phyloP scores from a whole-genome alignment of 2,888 invertebrate genomes.

The Archaeoteleia sp. region DNA sequence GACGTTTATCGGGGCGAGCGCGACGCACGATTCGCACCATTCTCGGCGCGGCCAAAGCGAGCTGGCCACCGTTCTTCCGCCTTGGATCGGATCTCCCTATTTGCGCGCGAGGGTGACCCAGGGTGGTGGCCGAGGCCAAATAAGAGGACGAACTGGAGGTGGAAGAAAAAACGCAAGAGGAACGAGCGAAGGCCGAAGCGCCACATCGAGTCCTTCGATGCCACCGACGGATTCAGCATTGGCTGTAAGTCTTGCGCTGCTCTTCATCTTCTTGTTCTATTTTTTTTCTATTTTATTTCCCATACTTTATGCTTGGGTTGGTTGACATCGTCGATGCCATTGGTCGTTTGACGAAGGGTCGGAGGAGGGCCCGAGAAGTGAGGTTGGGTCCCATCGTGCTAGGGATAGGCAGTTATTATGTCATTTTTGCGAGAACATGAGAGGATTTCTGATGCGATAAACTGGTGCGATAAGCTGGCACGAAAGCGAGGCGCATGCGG shows the following conservation, averaged over 20 bases:
- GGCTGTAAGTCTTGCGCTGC: background rate
- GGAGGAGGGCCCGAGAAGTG: background rate
- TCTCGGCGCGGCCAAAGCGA: background rate
- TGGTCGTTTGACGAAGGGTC: background rate
- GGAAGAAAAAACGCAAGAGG: background rate
- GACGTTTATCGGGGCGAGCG: background rate
- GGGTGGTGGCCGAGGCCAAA: slow-evolving; percentile 5
- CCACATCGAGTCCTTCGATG: background rate
- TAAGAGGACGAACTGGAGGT: background rate
- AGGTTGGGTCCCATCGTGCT: background rate
- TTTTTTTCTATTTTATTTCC: background rate
- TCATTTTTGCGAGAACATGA: background rate
- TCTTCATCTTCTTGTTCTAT: too few relatives aligned
- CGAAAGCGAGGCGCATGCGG: slow-evolving; percentile 12
- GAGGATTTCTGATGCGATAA: slow-evolving; percentile 4
- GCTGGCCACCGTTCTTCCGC: slow-evolving; percentile 3
- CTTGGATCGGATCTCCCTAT: background rate
- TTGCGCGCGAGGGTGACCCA: slow-evolving; percentile 1
- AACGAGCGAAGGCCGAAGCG: background rate
- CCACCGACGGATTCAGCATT: background rate
- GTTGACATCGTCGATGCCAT: background rate
- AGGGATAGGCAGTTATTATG: background rate
- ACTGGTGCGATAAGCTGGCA: too few relatives aligned
- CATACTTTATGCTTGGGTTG: background rate
- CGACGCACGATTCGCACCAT: slow-evolving; percentile 1